Percentiles rank a stretch among this genome's conserved stretches.
Conservation (phyloP, 1,140 invertebrate species). For the Eueides isabella region DNA sequence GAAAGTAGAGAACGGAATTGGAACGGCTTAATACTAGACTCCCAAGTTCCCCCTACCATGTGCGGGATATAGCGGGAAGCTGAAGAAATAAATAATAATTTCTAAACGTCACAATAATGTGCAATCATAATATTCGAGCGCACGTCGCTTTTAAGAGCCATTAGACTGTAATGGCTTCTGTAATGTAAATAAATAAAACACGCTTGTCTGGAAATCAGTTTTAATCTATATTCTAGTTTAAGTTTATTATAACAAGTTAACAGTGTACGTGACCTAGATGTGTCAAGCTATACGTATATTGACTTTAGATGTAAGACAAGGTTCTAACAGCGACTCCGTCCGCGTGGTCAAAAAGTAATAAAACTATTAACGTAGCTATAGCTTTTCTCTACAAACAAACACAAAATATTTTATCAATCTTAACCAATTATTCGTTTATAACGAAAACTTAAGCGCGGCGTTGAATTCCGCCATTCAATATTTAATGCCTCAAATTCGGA, state of each 20-base stretch:
- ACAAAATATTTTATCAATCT: too few species aligned
- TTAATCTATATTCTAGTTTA: not conserved
- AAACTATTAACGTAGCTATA: too few species aligned
- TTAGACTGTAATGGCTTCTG: not conserved
- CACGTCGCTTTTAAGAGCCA: not conserved
- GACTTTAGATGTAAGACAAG: not conserved
- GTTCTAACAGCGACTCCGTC: not conserved
- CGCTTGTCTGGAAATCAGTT: not conserved
- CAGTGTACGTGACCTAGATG: constrained; percentile 8
- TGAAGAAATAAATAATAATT: not conserved
- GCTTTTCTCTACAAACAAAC: too few species aligned
- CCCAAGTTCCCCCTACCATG: too few species aligned
- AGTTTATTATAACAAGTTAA: constrained; percentile 5
- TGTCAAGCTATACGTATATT: not conserved
- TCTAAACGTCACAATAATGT: not conserved
- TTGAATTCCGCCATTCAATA: too few species aligned
- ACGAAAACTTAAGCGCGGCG: too few species aligned
- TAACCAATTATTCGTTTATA: too few species aligned
- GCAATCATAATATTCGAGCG: not conserved
- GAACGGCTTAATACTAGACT: too few species aligned
- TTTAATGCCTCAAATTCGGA: too few species aligned
- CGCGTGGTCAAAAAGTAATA: too few species aligned
- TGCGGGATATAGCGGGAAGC: too few species aligned
- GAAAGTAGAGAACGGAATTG: too few species aligned
- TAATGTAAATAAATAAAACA: constrained; percentile 11